Evolutionary conservation across 2,113 vertebrate species (phyloP).

Genomic region (Pteropus alecto): DNA sequence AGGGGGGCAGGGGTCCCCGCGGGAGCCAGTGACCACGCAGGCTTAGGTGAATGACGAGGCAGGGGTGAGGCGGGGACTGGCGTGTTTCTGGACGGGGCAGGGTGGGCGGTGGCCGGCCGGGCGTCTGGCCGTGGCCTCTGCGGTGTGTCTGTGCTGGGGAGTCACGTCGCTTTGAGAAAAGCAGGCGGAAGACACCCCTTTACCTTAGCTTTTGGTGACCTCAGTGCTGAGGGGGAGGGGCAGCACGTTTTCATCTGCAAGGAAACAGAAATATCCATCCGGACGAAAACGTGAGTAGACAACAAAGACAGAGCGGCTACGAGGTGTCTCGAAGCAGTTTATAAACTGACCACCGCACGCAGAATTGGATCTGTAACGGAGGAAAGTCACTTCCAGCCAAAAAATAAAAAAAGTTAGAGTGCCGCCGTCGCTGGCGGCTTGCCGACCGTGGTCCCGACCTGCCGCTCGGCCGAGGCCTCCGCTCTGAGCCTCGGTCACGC

Average conservation of each 20-base stretch:
- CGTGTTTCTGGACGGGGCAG: fast-evolving
- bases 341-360: neutral
- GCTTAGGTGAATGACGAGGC: fast-evolving
- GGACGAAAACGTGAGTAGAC: neutral
- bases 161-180: neutral
- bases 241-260: fast-evolving
- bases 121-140: fast-evolving
- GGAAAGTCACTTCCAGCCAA: too few relatives aligned
- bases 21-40: fast-evolving
- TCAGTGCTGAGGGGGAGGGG: neutral
- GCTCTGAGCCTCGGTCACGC: fast-evolving
- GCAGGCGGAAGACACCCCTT: neutral
- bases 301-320: fast-evolving
- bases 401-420: too few relatives aligned
- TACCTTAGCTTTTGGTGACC: too few relatives aligned
- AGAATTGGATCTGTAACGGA: too few relatives aligned
- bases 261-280: neutral
- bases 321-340: fast-evolving
- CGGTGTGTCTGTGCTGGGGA: fast-evolving
- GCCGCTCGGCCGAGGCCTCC: fast-evolving
- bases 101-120: fast-evolving
- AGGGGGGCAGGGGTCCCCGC: neutral
- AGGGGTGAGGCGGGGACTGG: neutral
- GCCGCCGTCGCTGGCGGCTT: neutral
- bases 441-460: fast-evolving